Base-by-base conservation (phyloP, 2,888 invertebrate genomes). In the Drosophila nr. medialis region DNA sequence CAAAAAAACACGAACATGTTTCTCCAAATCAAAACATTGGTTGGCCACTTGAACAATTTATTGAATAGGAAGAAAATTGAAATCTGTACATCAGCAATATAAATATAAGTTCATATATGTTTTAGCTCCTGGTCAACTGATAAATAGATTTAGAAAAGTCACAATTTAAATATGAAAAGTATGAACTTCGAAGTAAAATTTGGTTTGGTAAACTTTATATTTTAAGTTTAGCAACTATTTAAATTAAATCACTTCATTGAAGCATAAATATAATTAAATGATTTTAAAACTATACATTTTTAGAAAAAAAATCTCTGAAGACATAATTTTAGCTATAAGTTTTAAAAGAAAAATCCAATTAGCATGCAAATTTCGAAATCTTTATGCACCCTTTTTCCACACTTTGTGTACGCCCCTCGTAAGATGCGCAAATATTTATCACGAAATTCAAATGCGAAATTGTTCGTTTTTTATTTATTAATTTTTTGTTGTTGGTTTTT, bases 321-420 rank as follows among this genome's bases (percentile, higher is more conserved):
- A 32, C 0, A 13, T 34, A 0, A 5, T 34, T 13, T 34, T 34
- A 34, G 34, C 13, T 13, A 34, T 5, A 34, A 0, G 5, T 21
- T n/a, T 4, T 2, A 2, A 4, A 11, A 10, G 0, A 4, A n/a
- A 10, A 11, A 5, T 40, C 2, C 4, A 34, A 34, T 13, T 34
- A 4, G 4, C 13, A 34, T 21, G 27, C 0, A 49, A 27, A 1
- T 27, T 27, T 27, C 18, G 10, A 50, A n/a, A 29, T 38, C 7
- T 21, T 11, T 1, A 50, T 5, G 18, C 21, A 11, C 0, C 11
- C 11, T 5, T 1, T 15, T 51, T 18, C 3, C 15, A 8, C 29
- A 34, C 0, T 21, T 29, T 4, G 24, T 50, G 15, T 42, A 11
- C 58, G 24, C 15, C 73, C 42, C 55, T 67, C 50, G 73, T 38